phyloP scores from a whole-genome alignment of 1,140 invertebrate genomes.

The Cotesia chilonis region DNA sequence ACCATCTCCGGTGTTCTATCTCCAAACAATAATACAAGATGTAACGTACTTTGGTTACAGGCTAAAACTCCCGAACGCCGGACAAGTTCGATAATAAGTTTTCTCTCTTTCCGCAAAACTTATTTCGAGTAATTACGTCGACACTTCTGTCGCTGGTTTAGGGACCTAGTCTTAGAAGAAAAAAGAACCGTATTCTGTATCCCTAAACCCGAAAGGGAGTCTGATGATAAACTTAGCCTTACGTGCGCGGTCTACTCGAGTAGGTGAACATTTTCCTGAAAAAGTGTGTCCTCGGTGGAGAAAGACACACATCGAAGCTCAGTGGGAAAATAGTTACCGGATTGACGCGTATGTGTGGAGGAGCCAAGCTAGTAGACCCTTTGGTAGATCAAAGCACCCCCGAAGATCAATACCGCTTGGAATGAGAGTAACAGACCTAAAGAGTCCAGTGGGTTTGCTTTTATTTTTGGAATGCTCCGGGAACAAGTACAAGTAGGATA shows the following conservation, averaged over 20 bases:
- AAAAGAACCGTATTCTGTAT: constrained; percentile 1
- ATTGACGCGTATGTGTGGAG: constrained; percentile 13
- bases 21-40: too few species aligned
- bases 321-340: constrained; percentile 25
- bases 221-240: constrained; percentile 57
- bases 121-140: constrained; percentile 62
- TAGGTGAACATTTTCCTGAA: constrained; percentile 9
- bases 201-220: constrained; percentile 24
- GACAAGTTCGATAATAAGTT: constrained; percentile 39
- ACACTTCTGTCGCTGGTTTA: constrained; percentile 47
- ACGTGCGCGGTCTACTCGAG: constrained; percentile 43
- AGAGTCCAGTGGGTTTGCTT: constrained; percentile 10
- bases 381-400: constrained; percentile 43
- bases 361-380: constrained; percentile 29
- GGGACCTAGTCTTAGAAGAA: constrained; percentile 31
- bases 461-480: constrained; percentile 14
- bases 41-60: too few species aligned
- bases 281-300: too few species aligned
- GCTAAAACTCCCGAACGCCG: too few species aligned
- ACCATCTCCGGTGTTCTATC: too few species aligned
- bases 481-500: constrained; percentile 43
- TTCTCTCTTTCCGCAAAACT: constrained; percentile 51
- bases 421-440: background rate
- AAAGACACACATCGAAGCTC: background rate
- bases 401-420: constrained; percentile 42